These are phyloP conservation scores for Microctonus aethiopoides DNA, from an alignment of 2,888 invertebrate species.

Conservation along the genomic window DNA sequence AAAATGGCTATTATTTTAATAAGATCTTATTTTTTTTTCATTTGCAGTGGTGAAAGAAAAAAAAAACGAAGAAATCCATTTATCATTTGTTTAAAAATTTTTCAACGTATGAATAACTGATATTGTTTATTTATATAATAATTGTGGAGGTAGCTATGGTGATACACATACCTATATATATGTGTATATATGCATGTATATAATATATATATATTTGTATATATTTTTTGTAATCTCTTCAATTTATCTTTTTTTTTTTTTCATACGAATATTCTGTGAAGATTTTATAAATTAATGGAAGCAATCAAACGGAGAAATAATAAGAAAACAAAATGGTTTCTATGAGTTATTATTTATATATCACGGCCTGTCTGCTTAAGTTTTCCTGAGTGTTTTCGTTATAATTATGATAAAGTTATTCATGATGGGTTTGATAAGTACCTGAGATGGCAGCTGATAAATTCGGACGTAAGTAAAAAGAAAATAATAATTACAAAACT, in stretches of 20 bases:
- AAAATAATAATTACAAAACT: neutral
- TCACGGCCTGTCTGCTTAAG: slow-evolving; percentile 68
- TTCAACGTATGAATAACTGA: slow-evolving; percentile 55
- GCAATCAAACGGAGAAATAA: slow-evolving; percentile 39
- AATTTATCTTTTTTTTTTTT: slow-evolving; percentile 19
- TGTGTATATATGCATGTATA: slow-evolving; percentile 19
- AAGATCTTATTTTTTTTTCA: slow-evolving; percentile 3
- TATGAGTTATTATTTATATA: slow-evolving; percentile 49
- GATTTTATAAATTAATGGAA: slow-evolving; percentile 28
- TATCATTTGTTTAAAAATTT: slow-evolving; percentile 7
- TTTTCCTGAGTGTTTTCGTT: slow-evolving; percentile 66
- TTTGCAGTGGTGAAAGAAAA: neutral
- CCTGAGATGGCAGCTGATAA: slow-evolving; percentile 50
- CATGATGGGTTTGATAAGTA: slow-evolving; percentile 49
- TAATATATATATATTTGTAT: slow-evolving; percentile 16
- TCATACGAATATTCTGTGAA: neutral
- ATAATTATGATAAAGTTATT: slow-evolving; percentile 51
- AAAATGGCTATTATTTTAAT: neutral
- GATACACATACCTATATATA: slow-evolving; percentile 41
- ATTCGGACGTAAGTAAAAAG: slow-evolving; percentile 35
- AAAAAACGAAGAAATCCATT: too few relatives aligned
- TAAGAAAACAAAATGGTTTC: slow-evolving; percentile 40
- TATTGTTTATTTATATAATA: slow-evolving; percentile 45
- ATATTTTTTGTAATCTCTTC: neutral
- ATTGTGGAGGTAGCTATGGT: slow-evolving; percentile 64